These are phyloP conservation scores for Glossophaga mutica DNA, from an alignment of 2,797 vertebrate species.

Conservation along the genomic window DNA sequence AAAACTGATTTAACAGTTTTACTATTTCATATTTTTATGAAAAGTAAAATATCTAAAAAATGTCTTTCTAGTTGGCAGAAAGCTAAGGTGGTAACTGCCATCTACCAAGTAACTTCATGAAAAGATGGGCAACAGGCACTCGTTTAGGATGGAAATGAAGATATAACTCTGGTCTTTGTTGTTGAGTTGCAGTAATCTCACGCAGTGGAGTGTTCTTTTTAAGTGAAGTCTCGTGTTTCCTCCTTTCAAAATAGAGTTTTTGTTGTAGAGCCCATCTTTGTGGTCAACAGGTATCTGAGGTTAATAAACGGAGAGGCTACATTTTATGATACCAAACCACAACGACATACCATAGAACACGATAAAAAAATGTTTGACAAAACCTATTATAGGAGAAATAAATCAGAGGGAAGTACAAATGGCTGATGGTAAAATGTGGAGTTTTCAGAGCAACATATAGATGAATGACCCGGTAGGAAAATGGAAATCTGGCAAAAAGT, in stretches of 20 bases:
- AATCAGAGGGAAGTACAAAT: conserved; percentile 41
- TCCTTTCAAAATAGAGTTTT: conserved; percentile 12
- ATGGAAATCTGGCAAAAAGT: background rate
- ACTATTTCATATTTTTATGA: background rate
- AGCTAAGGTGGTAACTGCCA: background rate
- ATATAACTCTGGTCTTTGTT: background rate
- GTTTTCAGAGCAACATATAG: conserved; percentile 39
- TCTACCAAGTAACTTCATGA: conserved; percentile 19
- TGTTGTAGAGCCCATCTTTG: conserved; percentile 41
- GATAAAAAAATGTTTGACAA: conserved; percentile 32
- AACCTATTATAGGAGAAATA: conserved; percentile 44
- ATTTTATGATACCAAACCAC: conserved; percentile 63
- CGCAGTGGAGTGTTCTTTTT: conserved; percentile 25
- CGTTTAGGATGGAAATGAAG: background rate
- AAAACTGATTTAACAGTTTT: conserved; percentile 22
- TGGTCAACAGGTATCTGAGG: conserved; percentile 71
- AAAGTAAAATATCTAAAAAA: background rate
- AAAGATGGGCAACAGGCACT: background rate
- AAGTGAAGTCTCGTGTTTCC: background rate
- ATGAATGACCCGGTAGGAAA: conserved; percentile 44
- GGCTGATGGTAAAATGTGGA: background rate
- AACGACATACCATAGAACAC: conserved; percentile 2
- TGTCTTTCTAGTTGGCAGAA: conserved; percentile 40
- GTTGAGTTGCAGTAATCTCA: background rate
- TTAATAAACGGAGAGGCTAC: conserved; percentile 44